Conservation (phyloP, 2,113 vertebrate genomes). For the Lutjanus erythropterus region DNA sequence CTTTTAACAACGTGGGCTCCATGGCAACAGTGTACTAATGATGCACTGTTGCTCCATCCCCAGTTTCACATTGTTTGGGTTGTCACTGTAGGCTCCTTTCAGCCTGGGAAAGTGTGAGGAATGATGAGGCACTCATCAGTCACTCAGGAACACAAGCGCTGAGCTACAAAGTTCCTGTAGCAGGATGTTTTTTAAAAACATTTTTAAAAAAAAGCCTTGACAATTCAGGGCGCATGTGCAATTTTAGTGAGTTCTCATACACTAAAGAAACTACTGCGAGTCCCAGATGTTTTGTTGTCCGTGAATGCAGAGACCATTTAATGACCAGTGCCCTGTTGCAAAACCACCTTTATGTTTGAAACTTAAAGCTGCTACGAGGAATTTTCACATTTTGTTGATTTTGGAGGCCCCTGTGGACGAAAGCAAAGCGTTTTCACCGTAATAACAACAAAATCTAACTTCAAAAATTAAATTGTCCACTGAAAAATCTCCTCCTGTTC, state of each 20-base stretch:
- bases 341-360: too few species aligned
- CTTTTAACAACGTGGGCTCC: conserved; percentile 57
- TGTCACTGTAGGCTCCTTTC: conserved; percentile 55
- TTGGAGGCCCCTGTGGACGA: too few species aligned
- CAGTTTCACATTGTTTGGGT: conserved; percentile 60
- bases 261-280: not conserved
- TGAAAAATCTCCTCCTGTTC: too few species aligned
- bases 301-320: conserved; percentile 2
- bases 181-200: conserved; percentile 9
- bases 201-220: conserved; percentile 8
- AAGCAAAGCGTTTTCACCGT: too few species aligned
- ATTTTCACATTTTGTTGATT: too few species aligned
- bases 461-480: too few species aligned
- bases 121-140: conserved; percentile 59
- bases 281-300: not conserved
- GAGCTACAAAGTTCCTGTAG: not conserved
- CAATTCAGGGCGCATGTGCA: conserved; percentile 9
- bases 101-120: conserved; percentile 46
- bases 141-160: conserved; percentile 35
- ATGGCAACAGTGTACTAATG: conserved; percentile 72
- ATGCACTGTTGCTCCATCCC: conserved; percentile 47
- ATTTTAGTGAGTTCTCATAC: not conserved
- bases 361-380: too few species aligned
- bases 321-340: too few species aligned
- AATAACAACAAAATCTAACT: too few species aligned